phyloP scores from a whole-genome alignment of 2,888 invertebrate species.

The Eupithecia insigniata region DNA sequence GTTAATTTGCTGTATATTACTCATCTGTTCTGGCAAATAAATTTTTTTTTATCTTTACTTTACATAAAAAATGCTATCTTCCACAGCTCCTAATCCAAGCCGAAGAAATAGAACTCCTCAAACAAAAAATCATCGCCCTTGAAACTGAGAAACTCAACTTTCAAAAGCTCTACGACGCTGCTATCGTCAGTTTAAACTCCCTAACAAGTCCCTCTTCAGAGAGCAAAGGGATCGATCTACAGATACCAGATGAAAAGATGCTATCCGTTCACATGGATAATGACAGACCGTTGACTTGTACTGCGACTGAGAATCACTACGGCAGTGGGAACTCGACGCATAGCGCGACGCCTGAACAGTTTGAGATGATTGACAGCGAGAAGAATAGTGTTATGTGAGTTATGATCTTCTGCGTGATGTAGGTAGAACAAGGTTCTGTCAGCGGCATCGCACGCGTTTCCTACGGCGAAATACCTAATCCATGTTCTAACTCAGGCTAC shows the following conservation, averaged over 20 bases:
- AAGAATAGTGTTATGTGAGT: conserved; percentile 74
- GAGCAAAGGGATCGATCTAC: conserved; percentile 65
- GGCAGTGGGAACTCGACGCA: conserved; percentile 80
- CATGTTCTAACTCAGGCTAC: too few relatives aligned
- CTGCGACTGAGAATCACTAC: conserved; percentile 79
- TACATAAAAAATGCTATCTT: neutral
- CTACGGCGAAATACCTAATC: too few relatives aligned
- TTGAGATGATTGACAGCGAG: conserved; percentile 85
- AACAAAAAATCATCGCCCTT: conserved; percentile 80
- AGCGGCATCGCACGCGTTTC: too few relatives aligned
- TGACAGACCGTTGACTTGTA: conserved; percentile 69
- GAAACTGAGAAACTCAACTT: conserved; percentile 85
- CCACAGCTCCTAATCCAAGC: conserved; percentile 77
- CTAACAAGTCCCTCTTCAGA: conserved; percentile 76
- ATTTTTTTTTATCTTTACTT: too few relatives aligned
- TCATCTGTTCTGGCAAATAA: too few relatives aligned
- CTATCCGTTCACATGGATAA: conserved; percentile 54
- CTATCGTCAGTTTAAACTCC: conserved; percentile 78
- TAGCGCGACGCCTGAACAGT: conserved; percentile 85
- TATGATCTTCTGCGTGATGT: neutral
- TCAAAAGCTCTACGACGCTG: conserved; percentile 81
- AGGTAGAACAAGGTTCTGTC: neutral
- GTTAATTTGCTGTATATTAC: too few relatives aligned
- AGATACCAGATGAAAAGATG: conserved; percentile 67
- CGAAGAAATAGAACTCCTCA: conserved; percentile 83